Conservation (phyloP, 2,113 vertebrate species). For the Delphinus delphis region DNA sequence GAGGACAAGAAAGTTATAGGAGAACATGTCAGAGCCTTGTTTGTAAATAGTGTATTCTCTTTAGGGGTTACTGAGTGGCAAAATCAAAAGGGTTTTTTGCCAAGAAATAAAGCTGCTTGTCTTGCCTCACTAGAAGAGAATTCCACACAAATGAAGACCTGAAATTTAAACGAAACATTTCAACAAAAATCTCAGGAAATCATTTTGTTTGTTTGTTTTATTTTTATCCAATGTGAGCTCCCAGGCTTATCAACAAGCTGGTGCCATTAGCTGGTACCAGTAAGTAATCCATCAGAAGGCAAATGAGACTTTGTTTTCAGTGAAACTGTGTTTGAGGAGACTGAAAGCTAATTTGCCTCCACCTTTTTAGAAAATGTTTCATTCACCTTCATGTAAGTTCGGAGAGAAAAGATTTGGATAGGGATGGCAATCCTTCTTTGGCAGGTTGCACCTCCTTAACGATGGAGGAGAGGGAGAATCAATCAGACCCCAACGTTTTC, state of each 20-base stretch:
- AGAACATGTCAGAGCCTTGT: slow-evolving; percentile 2
- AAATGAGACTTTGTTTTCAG: background rate
- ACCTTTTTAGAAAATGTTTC: background rate
- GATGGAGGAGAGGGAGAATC: background rate
- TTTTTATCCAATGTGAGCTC: background rate
- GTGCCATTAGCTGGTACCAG: background rate
- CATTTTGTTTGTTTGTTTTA: background rate
- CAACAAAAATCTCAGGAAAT: background rate
- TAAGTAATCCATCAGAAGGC: background rate
- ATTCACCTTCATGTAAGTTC: background rate
- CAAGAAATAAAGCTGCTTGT: slow-evolving; percentile 44
- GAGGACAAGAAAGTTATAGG: background rate
- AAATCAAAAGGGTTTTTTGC: slow-evolving; percentile 2
- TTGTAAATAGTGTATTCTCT: slow-evolving; percentile 62
- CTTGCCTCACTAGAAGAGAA: background rate
- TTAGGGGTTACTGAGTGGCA: background rate
- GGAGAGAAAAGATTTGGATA: background rate
- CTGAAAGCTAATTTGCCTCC: background rate
- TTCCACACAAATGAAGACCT: background rate
- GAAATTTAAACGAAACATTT: slow-evolving; percentile 55
- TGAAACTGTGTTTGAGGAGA: background rate
- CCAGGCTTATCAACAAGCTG: background rate
- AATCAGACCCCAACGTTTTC: background rate
- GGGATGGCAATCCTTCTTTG: background rate
- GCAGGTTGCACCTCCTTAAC: background rate